Base-by-base conservation (phyloP, 2,888 invertebrate genomes). In the Sussaba pulchella region DNA sequence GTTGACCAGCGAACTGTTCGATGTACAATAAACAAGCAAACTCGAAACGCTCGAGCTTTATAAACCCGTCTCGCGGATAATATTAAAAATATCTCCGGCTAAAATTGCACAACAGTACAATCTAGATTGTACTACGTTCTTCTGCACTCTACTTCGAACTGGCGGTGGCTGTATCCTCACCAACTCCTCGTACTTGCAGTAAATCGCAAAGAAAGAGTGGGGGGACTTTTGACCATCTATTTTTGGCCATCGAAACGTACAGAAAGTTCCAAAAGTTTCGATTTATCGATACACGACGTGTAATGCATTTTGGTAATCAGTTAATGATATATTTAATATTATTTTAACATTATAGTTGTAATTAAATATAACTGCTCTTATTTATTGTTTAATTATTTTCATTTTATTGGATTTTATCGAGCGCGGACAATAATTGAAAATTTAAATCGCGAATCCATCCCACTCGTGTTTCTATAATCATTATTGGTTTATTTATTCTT, bases 51-150 rank as follows among this genome's bases (percentile, higher is more conserved):
- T 12, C 21, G 10, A 5, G 69, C 64, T 77, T 77, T 81, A 72
- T 57, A 75, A 14, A 57, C 39, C n/a, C 24, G 19, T 54, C 26
- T 54, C 31, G 6, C 2, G 6, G 39, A 31, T 8, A 47, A 82
- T 84, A 84, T 84, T 83, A 84, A 88, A 89, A 87, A 89, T 87
- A 89, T 82, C 79, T 19, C 31, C 8, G n/a, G n/a, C 45, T 8
- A 43, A 61, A 19, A 59, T 43, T 85, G 87, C 87, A n/a, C 87
- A 88, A 87, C 83, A 67, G 82, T 83, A 85, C 39, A 64, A 83
- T 88, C 87, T 88, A 87, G 87, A 89, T 82, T 83, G 75, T 84
- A 67, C 87, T 81, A 81, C 54, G 66, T 17, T 54, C 39, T 67
- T 79, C 54, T 39, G 45, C 57, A 43, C 63, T 21, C 45, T 61